Evolutionary conservation across 2,888 invertebrate species (phyloP).

Genomic region (Cephalotes varians): DNA sequence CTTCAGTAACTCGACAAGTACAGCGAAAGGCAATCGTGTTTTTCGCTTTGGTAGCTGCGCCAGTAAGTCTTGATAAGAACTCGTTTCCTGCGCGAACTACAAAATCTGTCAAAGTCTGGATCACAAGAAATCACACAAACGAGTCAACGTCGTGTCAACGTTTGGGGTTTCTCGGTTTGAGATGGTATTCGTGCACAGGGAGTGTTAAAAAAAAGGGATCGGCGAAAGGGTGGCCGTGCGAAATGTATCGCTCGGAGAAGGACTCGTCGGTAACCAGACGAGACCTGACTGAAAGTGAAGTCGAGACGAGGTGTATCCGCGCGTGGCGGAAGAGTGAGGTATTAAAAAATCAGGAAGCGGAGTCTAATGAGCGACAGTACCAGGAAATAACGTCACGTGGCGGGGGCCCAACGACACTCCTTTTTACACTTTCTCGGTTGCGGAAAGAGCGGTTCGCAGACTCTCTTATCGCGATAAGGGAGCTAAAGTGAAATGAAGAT

Average conservation of each 20-base stretch:
- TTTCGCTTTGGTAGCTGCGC: neutral
- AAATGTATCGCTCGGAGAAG: constrained; percentile 59
- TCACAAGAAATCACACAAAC: constrained; percentile 3
- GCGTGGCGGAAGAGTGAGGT: constrained; percentile 72
- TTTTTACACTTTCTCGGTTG: constrained; percentile 46
- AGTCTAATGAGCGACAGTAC: constrained; percentile 71
- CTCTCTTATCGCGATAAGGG: constrained; percentile 27
- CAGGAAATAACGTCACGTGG: constrained; percentile 70
- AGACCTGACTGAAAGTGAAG: constrained; percentile 44
- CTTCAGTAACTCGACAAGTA: neutral
- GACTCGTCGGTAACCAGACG: constrained; percentile 19
- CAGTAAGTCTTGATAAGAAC: constrained; percentile 1
- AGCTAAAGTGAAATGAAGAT: constrained; percentile 12
- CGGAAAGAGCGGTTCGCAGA: neutral
- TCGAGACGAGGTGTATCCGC: constrained; percentile 72
- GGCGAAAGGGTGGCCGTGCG: constrained; percentile 66
- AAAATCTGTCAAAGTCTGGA: constrained; percentile 1
- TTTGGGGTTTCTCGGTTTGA: constrained; percentile 61
- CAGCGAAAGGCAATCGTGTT: neutral
- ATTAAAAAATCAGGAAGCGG: constrained; percentile 67
- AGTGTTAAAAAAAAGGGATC: constrained; percentile 65
- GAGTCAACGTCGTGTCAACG: neutral
- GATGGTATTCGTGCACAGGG: constrained; percentile 66
- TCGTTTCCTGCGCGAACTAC: neutral
- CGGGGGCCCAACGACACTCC: constrained; percentile 42